phyloP scores from a whole-genome alignment of 2,113 vertebrate genomes.

The Probosciger aterrimus region DNA sequence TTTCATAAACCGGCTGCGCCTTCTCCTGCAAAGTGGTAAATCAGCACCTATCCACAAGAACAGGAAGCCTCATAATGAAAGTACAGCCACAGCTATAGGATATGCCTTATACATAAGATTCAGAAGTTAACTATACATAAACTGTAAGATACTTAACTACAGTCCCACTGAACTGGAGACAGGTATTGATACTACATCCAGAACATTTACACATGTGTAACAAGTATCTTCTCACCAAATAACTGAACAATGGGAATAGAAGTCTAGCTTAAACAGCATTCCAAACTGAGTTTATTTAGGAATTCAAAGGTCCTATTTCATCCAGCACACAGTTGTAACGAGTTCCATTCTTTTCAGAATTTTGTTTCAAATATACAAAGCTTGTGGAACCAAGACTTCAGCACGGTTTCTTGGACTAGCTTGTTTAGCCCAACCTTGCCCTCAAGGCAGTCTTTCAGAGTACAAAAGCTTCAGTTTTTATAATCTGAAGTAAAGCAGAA shows the following conservation, averaged over 20 bases:
- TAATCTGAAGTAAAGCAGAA: constrained; percentile 17
- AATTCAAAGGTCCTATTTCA: neutral
- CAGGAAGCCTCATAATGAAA: neutral
- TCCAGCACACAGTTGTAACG: neutral
- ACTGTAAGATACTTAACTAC: neutral
- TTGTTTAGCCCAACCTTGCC: neutral
- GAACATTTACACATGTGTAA: neutral
- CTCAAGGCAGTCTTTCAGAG: neutral
- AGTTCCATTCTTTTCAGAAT: neutral
- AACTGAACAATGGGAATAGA: neutral
- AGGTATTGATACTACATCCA: neutral
- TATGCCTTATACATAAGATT: neutral
- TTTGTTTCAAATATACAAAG: neutral
- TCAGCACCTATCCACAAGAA: neutral
- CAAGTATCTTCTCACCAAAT: neutral
- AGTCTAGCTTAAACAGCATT: neutral
- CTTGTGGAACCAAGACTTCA: neutral
- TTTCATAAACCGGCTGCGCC: neutral
- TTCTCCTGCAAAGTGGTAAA: neutral
- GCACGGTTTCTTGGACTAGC: neutral
- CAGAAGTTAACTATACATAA: neutral
- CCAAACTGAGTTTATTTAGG: neutral
- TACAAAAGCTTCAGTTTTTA: neutral
- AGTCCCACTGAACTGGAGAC: neutral
- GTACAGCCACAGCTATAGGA: neutral